Base-by-base conservation (phyloP, 2,888 invertebrate species). In the Selenia dentaria region DNA sequence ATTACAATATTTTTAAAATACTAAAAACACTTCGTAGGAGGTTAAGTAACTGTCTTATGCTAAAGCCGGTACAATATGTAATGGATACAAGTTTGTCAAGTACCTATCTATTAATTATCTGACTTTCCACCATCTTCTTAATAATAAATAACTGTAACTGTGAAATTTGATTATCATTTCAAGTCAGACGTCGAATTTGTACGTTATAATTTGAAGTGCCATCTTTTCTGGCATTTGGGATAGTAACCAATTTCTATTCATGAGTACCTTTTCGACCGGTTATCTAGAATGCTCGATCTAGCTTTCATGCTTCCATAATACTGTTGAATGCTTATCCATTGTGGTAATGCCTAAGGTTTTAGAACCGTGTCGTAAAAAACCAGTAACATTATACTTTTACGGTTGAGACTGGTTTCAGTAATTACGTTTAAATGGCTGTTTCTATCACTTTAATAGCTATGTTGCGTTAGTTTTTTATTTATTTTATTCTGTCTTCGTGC, bases 191-290 rank as follows among this genome's bases (percentile, higher is more conserved):
- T 24, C 26, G 35, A 34, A 14, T 6, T 32, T 34, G 34, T 54
- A 51, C 28, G 27, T 32, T 34, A 29, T 37, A 18, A 25, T 41
- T 24, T 35, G 41, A 41, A 46, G 42, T 28, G 39, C 29, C 27
- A 6, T 24, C 11, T 54, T 51, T 49, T 49, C 29, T 24, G 29
- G 31, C 51, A 49, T 56, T 50, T 51, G 43, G 42, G 52, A 61
- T 54, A 70, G 63, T 59, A 57, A 49, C 52, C 58, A 58, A 68
- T 69, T 62, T 67, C 60, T 70, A 70, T 70, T 70, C 69, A 69
- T 65, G 65, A 54, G 54, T 38, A 34, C 29, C n/a, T n/a, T n/a
- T n/a, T 34, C 38, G 27, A 26, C 25, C 37, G 25, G 12, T 42
- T 35, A 42, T 42, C 48, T 38, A 34, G 34, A 42, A 29, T 31